Percentiles rank a stretch among this genome's conserved stretches.
phyloP scores from a whole-genome alignment of 1,140 invertebrate genomes.

The Drosophila quadrilineata region DNA sequence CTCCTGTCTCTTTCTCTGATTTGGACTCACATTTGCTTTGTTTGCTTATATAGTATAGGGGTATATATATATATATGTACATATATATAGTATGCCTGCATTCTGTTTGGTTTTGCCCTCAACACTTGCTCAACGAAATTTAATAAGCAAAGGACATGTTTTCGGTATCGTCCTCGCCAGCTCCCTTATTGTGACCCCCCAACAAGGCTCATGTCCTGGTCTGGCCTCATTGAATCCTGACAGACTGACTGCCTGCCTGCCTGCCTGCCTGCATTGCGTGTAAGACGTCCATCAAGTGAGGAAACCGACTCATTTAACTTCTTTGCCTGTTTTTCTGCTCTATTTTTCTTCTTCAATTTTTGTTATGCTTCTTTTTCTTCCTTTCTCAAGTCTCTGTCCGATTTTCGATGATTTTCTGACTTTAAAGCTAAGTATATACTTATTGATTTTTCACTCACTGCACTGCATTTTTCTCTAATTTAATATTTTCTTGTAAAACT shows the following conservation, averaged over 20 bases:
- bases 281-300: conserved; percentile 68
- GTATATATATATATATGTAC: background rate
- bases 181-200: background rate
- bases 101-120: conserved; percentile 38
- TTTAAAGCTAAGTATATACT: conserved; percentile 51
- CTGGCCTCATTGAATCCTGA: no score
- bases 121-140: conserved; percentile 75
- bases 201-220: no score
- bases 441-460: conserved; percentile 32
- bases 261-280: conserved; percentile 64
- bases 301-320: conserved; percentile 74
- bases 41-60: conserved; percentile 66
- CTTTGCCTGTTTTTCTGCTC: conserved; percentile 25
- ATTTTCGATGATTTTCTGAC: conserved; percentile 11
- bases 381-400: no score
- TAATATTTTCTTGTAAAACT: background rate
- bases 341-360: background rate
- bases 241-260: no score
- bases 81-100: conserved; percentile 2
- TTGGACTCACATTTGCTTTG: conserved; percentile 68
- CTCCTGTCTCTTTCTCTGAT: background rate
- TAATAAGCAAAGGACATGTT: conserved; percentile 77
- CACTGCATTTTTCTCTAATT: background rate
- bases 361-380: background rate
- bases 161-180: conserved; percentile 47